phyloP scores from a whole-genome alignment of 1,140 invertebrate species.

The Eufriesea mexicana region DNA sequence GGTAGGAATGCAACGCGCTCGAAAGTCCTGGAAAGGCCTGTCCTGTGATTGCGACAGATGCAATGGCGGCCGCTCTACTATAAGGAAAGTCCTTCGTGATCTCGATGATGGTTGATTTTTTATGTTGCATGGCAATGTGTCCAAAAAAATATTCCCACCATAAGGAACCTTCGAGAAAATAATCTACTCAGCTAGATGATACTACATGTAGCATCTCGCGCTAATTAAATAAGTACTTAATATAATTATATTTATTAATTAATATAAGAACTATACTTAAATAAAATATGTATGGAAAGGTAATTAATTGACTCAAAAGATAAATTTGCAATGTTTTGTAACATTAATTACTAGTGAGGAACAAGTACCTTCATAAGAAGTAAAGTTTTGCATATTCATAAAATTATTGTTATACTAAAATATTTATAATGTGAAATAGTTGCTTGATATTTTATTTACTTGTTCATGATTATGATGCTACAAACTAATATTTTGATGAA shows the following conservation, averaged over 20 bases:
- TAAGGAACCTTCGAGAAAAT: background rate
- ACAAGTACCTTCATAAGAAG: no score
- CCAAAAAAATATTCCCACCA: no score
- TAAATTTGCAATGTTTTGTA: no score
- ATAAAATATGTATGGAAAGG: no score
- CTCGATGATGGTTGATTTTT: background rate
- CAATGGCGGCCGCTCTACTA: background rate
- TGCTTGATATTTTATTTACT: background rate
- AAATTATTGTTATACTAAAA: background rate
- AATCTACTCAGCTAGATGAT: no score
- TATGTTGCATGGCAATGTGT: background rate
- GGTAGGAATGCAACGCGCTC: slow-evolving; percentile 30
- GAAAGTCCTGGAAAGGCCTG: slow-evolving; percentile 44
- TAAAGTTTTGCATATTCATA: background rate
- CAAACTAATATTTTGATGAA: background rate
- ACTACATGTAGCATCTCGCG: no score
- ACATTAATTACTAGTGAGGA: no score
- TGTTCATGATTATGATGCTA: no score
- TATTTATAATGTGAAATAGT: background rate
- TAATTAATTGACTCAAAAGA: no score
- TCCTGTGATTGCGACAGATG: slow-evolving; percentile 34
- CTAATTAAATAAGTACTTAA: no score
- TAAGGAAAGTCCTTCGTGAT: slow-evolving; percentile 29
- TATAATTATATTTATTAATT: no score
- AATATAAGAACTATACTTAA: no score